Percentiles rank a stretch among this genome's conserved stretches.
These are phyloP conservation scores for Mercenaria mercenaria DNA, from an alignment of 1,140 invertebrate species.

Conservation along the genomic window DNA sequence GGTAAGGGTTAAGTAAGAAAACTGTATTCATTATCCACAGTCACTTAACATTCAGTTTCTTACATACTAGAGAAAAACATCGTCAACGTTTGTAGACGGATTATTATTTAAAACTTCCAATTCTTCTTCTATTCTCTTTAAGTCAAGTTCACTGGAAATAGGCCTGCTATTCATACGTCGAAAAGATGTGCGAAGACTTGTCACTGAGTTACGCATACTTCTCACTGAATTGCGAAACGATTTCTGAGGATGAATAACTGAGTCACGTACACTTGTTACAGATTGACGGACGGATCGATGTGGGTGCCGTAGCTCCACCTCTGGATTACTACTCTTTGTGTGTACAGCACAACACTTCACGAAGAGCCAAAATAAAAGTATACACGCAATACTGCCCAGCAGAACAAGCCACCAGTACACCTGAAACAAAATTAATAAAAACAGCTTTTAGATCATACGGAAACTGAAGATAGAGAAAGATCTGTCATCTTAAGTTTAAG, in stretches of 20 bases:
- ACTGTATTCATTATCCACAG: no score
- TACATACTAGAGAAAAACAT: constrained; percentile 9
- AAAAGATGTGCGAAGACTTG: background rate
- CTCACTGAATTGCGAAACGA: background rate
- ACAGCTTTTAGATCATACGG: no score
- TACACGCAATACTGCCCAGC: background rate
- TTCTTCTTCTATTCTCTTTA: constrained; percentile 1
- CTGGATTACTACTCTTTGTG: constrained; percentile 20
- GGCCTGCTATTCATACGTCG: background rate
- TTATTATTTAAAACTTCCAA: constrained; percentile 8
- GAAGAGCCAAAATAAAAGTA: background rate
- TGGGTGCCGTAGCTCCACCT: background rate
- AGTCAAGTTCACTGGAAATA: background rate
- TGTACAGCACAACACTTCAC: constrained; percentile 4
- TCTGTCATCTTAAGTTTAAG: no score
- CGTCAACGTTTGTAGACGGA: background rate
- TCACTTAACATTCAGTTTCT: no score
- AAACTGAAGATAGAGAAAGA: no score
- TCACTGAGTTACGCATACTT: background rate
- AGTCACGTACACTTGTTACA: background rate
- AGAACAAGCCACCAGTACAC: background rate
- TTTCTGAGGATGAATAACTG: background rate
- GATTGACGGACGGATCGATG: constrained; percentile 25
- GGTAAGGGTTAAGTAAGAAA: no score
- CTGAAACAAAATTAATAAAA: no score